These are phyloP conservation scores for Nebria brevicollis DNA, from an alignment of 2,888 invertebrate genomes.

Conservation along the genomic window DNA sequence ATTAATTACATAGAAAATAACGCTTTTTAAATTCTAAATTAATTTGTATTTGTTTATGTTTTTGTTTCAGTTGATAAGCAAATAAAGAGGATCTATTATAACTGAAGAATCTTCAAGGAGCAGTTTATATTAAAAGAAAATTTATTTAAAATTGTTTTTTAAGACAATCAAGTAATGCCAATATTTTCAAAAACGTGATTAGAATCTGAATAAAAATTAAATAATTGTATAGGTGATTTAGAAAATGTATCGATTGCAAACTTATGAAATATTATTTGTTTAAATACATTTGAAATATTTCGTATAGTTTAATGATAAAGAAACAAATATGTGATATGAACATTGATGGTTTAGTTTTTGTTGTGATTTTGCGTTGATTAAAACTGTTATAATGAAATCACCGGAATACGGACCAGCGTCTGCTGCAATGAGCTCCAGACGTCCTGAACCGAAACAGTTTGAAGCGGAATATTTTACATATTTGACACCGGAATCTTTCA, in stretches of 20 bases:
- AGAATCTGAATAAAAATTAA: background rate
- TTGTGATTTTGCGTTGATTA: too few species aligned
- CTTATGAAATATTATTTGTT: too few species aligned
- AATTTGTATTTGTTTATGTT: background rate
- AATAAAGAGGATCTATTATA: background rate
- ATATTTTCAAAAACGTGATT: background rate
- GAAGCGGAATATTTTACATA: slow-evolving; percentile 59
- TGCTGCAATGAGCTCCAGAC: background rate
- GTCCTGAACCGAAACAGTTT: slow-evolving; percentile 48
- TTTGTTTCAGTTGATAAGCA: background rate
- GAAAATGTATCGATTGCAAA: background rate
- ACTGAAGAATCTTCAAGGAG: background rate
- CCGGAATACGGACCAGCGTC: slow-evolving; percentile 21
- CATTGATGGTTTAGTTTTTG: background rate
- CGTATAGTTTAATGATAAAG: background rate
- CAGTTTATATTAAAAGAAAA: background rate
- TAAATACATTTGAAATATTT: too few species aligned
- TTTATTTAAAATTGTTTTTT: background rate
- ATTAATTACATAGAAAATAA: too few species aligned
- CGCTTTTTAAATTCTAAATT: background rate
- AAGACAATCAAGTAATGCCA: background rate
- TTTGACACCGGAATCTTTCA: slow-evolving; percentile 61
- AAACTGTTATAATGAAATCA: slow-evolving; percentile 20
- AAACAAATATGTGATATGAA: background rate
- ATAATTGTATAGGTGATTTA: background rate